Percentiles rank a stretch among this genome's conserved stretches.
Evolutionary conservation across 2,797 vertebrate species (phyloP).

Genomic region (Xiphorhynchus erythropygius): DNA sequence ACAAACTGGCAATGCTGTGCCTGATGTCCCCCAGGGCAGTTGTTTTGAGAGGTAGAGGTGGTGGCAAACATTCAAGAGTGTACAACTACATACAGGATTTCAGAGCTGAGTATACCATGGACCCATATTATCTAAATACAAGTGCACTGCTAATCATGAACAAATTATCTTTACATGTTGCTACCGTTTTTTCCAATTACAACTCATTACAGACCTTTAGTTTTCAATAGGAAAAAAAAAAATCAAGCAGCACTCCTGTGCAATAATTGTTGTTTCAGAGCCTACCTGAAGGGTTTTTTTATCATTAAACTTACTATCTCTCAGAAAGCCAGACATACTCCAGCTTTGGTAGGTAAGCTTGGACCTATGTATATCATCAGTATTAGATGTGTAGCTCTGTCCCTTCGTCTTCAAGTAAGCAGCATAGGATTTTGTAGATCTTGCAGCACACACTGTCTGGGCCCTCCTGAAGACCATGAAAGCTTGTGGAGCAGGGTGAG

Average conservation of each 20-base stretch:
- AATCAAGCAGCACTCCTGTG: neutral
- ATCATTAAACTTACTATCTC: neutral
- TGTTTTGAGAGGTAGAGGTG: neutral
- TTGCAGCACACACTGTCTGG: neutral
- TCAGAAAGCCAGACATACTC: neutral
- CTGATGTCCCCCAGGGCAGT: neutral
- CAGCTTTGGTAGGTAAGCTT: neutral
- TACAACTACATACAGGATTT: neutral
- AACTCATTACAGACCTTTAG: neutral
- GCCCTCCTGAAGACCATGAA: too few relatives aligned
- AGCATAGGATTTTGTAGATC: neutral
- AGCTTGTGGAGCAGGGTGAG: neutral
- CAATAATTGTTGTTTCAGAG: neutral
- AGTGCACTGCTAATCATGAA: neutral
- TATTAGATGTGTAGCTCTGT: neutral
- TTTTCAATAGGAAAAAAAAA: neutral
- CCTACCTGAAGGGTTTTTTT: neutral
- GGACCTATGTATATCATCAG: rapidly evolving
- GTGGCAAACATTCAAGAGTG: neutral
- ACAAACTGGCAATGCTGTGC: too few relatives aligned
- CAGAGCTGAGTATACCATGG: neutral
- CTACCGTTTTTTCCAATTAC: neutral
- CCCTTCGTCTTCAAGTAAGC: neutral
- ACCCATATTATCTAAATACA: neutral
- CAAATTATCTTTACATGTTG: neutral